These are phyloP conservation scores for Trinorchestia longiramus DNA, from an alignment of 1,140 invertebrate genomes.

Conservation along the genomic window DNA sequence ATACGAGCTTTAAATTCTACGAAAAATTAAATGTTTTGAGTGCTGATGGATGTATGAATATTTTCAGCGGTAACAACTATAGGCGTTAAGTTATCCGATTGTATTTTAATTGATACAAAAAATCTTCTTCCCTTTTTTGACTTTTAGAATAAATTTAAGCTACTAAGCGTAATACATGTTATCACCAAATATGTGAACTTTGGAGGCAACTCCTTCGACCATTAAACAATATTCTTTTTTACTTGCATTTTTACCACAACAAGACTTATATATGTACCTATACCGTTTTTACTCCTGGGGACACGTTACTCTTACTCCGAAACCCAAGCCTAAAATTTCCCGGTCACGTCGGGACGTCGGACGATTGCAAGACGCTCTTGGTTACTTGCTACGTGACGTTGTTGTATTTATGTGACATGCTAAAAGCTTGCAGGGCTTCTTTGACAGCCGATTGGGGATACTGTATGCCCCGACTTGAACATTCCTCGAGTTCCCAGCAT, in stretches of 20 bases:
- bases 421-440: slow-evolving; percentile 47
- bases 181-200: no score
- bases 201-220: no score
- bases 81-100: no score
- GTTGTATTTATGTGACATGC: slow-evolving; percentile 38
- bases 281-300: neutral
- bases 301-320: neutral
- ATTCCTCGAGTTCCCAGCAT: neutral
- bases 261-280: neutral
- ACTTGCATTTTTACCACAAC: neutral
- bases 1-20: no score
- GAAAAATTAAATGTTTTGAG: no score
- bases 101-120: no score
- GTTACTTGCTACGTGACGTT: slow-evolving; percentile 36
- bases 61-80: no score
- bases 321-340: neutral
- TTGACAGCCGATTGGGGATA: slow-evolving; percentile 42
- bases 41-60: no score
- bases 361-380: neutral
- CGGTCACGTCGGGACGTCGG: neutral
- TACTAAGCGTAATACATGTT: no score
- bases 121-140: no score
- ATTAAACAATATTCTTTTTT: neutral
- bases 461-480: neutral
- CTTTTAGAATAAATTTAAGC: no score